A percentile compares a stretch with the other conserved stretches of the same genome.
phyloP scores from a whole-genome alignment of 2,797 vertebrate species.

The Linurgus olivaceus region DNA sequence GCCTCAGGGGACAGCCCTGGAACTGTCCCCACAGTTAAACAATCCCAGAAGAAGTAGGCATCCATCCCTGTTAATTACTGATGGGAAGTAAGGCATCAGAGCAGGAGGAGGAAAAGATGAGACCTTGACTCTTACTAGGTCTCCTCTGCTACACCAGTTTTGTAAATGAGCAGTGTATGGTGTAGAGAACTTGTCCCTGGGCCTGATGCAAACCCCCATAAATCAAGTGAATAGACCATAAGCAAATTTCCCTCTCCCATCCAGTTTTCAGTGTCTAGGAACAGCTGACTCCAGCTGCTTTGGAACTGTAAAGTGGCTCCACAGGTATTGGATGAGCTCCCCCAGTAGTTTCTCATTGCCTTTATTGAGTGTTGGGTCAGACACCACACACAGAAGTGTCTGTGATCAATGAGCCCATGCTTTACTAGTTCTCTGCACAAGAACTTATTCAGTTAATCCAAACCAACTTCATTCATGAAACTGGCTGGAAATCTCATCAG shows the following conservation, averaged over 20 bases:
- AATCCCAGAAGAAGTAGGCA: background rate
- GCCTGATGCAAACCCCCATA: background rate
- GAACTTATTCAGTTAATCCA: constrained; percentile 31
- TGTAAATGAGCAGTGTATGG: background rate
- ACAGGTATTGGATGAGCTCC: background rate
- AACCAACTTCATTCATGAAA: constrained; percentile 29
- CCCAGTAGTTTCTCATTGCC: background rate
- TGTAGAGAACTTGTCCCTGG: background rate
- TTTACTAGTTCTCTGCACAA: background rate
- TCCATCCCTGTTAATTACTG: background rate
- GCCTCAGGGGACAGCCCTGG: background rate
- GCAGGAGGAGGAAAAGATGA: background rate
- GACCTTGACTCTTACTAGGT: background rate
- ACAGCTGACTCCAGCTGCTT: background rate
- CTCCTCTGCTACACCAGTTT: background rate
- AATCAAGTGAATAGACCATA: background rate
- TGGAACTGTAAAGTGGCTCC: background rate
- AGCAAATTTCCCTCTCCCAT: background rate
- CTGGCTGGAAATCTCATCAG: constrained; percentile 39
- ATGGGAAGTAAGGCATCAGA: background rate
- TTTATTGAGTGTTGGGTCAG: constrained; percentile 24
- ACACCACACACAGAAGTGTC: background rate
- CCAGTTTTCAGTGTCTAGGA: background rate
- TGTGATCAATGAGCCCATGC: constrained; percentile 15
- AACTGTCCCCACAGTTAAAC: background rate